Evolutionary conservation across 1,140 invertebrate genomes (phyloP).

Genomic region (Micrasema minimum): DNA sequence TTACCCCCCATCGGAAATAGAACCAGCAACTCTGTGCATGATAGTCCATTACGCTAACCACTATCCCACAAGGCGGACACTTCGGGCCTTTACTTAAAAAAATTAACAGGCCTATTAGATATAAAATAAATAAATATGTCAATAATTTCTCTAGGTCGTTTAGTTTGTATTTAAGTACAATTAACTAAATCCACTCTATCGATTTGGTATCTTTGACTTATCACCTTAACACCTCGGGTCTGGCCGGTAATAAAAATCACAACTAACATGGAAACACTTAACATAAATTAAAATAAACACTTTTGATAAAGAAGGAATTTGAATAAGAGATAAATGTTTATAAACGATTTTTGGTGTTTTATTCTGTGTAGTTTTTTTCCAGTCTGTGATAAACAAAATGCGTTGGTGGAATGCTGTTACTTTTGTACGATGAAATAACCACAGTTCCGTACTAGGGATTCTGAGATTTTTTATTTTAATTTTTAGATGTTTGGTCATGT

Average conservation of each 20-base stretch:
- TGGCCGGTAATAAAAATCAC: conserved; percentile 3
- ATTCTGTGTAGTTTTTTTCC: conserved; percentile 10
- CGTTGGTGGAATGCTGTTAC: not conserved
- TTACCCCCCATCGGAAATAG: too few relatives aligned
- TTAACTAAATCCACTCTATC: too few relatives aligned
- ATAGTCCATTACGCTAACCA: too few relatives aligned
- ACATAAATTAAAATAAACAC: conserved; percentile 20
- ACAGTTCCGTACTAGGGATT: not conserved
- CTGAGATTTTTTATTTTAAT: not conserved
- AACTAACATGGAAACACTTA: conserved; percentile 9
- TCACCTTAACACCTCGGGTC: not conserved
- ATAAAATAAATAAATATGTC: too few relatives aligned
- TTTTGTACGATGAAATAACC: not conserved
- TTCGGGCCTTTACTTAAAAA: too few relatives aligned
- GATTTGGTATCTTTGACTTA: too few relatives aligned
- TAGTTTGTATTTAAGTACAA: too few relatives aligned
- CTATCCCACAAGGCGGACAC: too few relatives aligned
- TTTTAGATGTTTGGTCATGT: too few relatives aligned
- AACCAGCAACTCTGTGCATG: too few relatives aligned
- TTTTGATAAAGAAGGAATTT: conserved; percentile 8
- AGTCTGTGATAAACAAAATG: conserved; percentile 5
- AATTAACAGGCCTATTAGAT: too few relatives aligned
- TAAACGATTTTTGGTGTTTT: conserved; percentile 21
- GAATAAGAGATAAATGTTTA: conserved; percentile 7
- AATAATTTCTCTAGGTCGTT: too few relatives aligned